A percentile compares a stretch with the other conserved stretches of the same genome.
These are phyloP conservation scores for Pseudochaenichthys georgianus DNA, from an alignment of 2,797 vertebrate genomes.

Conservation along the genomic window DNA sequence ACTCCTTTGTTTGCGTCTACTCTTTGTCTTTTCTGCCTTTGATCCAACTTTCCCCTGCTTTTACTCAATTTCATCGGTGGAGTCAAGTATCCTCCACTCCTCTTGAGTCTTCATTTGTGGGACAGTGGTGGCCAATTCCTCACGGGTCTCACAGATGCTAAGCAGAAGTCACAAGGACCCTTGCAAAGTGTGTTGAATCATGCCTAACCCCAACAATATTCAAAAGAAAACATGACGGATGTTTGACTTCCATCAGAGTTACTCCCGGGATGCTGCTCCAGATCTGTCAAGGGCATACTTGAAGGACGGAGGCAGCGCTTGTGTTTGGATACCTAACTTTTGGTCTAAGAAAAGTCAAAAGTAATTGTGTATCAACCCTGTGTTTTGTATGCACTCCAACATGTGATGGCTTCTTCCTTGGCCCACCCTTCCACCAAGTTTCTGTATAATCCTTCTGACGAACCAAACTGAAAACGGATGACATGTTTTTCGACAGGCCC, in stretches of 20 bases:
- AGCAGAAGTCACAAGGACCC: neutral
- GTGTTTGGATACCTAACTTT: constrained; percentile 6
- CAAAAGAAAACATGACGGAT: constrained; percentile 14
- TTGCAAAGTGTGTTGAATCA: neutral
- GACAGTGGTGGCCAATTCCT: no score
- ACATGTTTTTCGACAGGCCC: neutral
- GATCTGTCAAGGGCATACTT: constrained; percentile 52
- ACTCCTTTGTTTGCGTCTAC: constrained; percentile 1
- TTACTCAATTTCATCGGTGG: constrained; percentile 18
- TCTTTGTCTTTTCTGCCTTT: constrained; percentile 6
- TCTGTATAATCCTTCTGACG: no score
- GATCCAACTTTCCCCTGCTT: constrained; percentile 4
- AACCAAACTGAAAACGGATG: no score
- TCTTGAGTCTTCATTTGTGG: neutral
- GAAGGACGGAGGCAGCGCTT: constrained; percentile 18
- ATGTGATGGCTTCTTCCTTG: no score
- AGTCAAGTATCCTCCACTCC: constrained; percentile 51
- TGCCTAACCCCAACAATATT: constrained; percentile 25
- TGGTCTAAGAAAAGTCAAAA: neutral
- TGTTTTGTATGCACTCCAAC: no score
- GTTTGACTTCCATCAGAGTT: constrained; percentile 45
- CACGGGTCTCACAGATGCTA: neutral
- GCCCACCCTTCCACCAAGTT: no score
- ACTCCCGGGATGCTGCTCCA: constrained; percentile 59
- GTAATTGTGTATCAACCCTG: no score